These are phyloP conservation scores for Panulirus ornatus DNA, from an alignment of 1,140 invertebrate genomes.

Conservation along the genomic window DNA sequence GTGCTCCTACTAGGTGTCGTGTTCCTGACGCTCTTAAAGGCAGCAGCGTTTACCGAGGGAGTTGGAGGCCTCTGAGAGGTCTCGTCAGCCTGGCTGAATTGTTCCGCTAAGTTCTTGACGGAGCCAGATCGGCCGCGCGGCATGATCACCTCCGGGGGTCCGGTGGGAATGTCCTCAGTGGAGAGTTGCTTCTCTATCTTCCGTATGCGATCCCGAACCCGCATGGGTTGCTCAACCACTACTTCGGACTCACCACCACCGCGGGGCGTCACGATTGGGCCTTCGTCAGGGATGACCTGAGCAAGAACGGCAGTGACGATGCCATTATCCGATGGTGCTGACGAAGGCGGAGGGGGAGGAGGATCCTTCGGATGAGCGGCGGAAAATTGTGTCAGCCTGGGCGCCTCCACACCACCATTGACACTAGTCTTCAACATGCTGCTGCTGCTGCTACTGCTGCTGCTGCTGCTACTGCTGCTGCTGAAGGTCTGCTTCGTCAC, in stretches of 20 bases:
- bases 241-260: conserved; percentile 68
- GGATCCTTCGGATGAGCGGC: conserved; percentile 5
- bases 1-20: background rate
- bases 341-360: conserved; percentile 10
- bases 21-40: conserved; percentile 52
- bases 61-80: conserved; percentile 8
- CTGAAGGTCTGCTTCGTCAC: conserved; percentile 56
- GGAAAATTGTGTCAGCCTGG: background rate
- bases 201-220: conserved; percentile 70
- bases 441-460: conserved; percentile 46
- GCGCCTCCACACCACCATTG: conserved; percentile 21
- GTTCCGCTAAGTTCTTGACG: conserved; percentile 72
- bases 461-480: conserved; percentile 48
- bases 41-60: conserved; percentile 55
- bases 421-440: conserved; percentile 20
- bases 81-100: conserved; percentile 66
- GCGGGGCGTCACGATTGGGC: background rate
- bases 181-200: conserved; percentile 74
- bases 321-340: conserved; percentile 27
- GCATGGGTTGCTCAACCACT: conserved; percentile 68
- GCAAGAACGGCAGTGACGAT: conserved; percentile 72
- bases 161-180: conserved; percentile 68
- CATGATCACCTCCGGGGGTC: conserved; percentile 69
- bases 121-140: conserved; percentile 69
- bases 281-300: conserved; percentile 70